These are phyloP conservation scores for Pandemis corylana DNA, from an alignment of 2,888 invertebrate genomes.

Conservation along the genomic window DNA sequence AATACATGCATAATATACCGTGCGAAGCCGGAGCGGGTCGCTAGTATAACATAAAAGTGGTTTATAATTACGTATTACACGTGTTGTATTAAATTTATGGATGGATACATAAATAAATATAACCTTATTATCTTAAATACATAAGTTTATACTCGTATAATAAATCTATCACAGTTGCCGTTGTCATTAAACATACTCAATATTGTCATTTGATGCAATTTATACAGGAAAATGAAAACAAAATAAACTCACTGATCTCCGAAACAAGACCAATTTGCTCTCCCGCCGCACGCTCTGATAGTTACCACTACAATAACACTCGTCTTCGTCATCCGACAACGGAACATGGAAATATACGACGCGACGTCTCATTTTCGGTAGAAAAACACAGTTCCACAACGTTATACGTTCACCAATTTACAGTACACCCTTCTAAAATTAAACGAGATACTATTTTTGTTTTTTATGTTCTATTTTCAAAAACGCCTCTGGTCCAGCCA, in stretches of 20 bases:
- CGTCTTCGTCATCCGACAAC: slow-evolving; percentile 40
- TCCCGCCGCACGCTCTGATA: slow-evolving; percentile 31
- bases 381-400: slow-evolving; percentile 19
- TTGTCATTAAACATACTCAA: no score
- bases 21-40: no score
- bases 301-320: slow-evolving; percentile 34
- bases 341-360: slow-evolving; percentile 57
- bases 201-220: no score
- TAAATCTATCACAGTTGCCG: neutral
- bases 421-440: neutral
- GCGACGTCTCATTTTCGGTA: slow-evolving; percentile 64
- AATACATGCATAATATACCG: no score
- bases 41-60: no score
- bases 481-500: neutral
- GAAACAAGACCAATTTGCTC: slow-evolving; percentile 33
- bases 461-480: neutral
- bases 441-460: slow-evolving; percentile 7
- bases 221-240: neutral
- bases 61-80: no score
- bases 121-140: no score
- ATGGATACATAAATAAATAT: no score
- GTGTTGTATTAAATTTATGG: no score
- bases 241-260: slow-evolving; percentile 34
- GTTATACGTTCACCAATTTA: neutral
- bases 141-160: neutral